A percentile compares a stretch with the other conserved stretches of the same genome.
phyloP scores from a whole-genome alignment of 2,797 vertebrate genomes.

The Philypnodon macrostomus region DNA sequence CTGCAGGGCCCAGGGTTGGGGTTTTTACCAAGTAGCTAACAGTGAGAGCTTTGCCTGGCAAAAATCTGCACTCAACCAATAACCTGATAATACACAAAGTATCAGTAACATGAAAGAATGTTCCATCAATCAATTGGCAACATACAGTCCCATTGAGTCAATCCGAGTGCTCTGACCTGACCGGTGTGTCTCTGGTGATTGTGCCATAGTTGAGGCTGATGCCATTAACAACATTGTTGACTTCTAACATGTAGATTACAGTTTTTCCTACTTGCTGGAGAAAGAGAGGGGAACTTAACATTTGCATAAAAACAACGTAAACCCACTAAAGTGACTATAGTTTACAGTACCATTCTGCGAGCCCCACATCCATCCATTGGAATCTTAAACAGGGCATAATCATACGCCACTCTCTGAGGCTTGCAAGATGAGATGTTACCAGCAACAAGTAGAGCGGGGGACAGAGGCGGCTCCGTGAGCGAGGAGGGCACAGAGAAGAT shows the following conservation, averaged over 20 bases:
- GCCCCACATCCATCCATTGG: slow-evolving; percentile 77
- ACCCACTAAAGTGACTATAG: too few species aligned
- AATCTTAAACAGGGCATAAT: slow-evolving; percentile 77
- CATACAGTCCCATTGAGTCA: background rate
- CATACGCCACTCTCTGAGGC: slow-evolving; percentile 64
- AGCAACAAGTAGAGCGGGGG: slow-evolving; percentile 61
- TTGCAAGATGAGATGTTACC: slow-evolving; percentile 65
- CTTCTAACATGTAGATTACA: slow-evolving; percentile 76
- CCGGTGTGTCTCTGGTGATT: slow-evolving; percentile 77
- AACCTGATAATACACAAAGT: slow-evolving; percentile 51
- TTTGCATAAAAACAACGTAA: too few species aligned
- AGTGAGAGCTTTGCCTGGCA: slow-evolving; percentile 54
- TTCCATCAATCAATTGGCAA: too few species aligned
- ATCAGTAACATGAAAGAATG: background rate
- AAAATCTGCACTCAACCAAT: slow-evolving; percentile 76
- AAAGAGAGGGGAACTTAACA: background rate
- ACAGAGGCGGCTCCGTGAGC: slow-evolving; percentile 71
- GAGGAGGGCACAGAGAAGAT: slow-evolving; percentile 76
- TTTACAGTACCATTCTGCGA: slow-evolving; percentile 69
- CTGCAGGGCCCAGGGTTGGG: slow-evolving; percentile 65
- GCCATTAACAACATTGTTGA: slow-evolving; percentile 66
- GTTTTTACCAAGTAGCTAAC: slow-evolving; percentile 78
- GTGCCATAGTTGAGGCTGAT: slow-evolving; percentile 73
- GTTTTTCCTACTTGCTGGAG: slow-evolving; percentile 70
- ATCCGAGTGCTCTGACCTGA: slow-evolving; percentile 62